A percentile compares a stretch with the other conserved stretches of the same genome.
Conservation (phyloP, 1,140 invertebrate genomes). For the Trichogramma pretiosum region DNA sequence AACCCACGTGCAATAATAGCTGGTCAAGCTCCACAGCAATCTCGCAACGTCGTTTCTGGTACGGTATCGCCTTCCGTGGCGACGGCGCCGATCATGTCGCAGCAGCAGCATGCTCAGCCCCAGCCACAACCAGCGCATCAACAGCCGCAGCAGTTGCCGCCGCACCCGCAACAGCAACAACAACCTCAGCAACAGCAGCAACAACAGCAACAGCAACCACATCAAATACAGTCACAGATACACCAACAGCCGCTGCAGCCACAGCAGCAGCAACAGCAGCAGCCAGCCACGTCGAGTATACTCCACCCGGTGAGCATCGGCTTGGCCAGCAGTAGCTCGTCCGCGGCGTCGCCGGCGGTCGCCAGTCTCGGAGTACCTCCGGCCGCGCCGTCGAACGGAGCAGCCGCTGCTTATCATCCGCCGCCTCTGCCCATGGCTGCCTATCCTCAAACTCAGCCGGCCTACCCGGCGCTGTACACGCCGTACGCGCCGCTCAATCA, state of each 20-base stretch:
- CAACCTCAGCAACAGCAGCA: slow-evolving; percentile 4
- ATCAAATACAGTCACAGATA: background rate
- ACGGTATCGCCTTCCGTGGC: too few relatives aligned
- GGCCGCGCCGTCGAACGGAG: slow-evolving; percentile 46
- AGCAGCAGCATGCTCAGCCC: slow-evolving; percentile 38
- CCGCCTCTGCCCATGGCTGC: slow-evolving; percentile 46
- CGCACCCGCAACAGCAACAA: slow-evolving; percentile 10
- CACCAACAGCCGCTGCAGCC: background rate
- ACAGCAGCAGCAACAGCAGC: background rate
- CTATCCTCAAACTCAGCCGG: slow-evolving; percentile 52
- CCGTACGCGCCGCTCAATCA: slow-evolving; percentile 63
- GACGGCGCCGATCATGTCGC: too few relatives aligned
- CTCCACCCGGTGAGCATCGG: slow-evolving; percentile 48
- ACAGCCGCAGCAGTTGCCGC: slow-evolving; percentile 27
- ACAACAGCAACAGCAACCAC: background rate
- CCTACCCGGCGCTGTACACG: slow-evolving; percentile 63
- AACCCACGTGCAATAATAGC: slow-evolving; percentile 45
- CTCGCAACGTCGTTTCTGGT: too few relatives aligned
- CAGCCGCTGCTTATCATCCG: slow-evolving; percentile 42
- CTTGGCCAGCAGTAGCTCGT: slow-evolving; percentile 41
- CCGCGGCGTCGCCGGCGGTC: slow-evolving; percentile 47
- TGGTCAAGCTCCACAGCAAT: slow-evolving; percentile 44
- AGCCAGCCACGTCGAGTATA: slow-evolving; percentile 24
- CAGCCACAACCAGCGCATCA: slow-evolving; percentile 35
- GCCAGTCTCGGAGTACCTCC: slow-evolving; percentile 47